Base-by-base conservation (phyloP, 1,140 invertebrate genomes). In the Danaus plexippus region DNA sequence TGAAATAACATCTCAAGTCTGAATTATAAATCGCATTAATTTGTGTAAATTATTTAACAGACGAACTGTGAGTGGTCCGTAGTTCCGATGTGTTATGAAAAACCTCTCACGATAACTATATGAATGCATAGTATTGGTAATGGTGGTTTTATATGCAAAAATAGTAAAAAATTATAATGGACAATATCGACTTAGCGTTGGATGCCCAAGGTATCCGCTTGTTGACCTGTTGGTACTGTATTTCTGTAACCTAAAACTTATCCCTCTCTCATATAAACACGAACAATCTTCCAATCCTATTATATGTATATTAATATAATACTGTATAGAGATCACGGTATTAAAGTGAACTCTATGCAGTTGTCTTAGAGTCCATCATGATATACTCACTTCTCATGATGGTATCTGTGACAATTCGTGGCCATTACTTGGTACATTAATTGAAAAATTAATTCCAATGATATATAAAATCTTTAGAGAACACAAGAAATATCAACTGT, bases 151-250 rank as follows among this genome's bases (percentile, higher is more conserved):
- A 80, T 84, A 84, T 86, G 78, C 79, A 84, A 72, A 74, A 77
- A 77, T 75, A 79, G 73, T 77, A 77, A 80, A 77, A 80, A 68
- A 69, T 73, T 70, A 76, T 75, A 75, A 75, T 75, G 73, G 72
- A 78, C 70, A 77, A 73, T 72, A 75, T 78, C 73, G 69, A 73
- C 83, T 85, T 84, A 85, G 76, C 81, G 79, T 86, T 80, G 82
- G 84, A 87, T 85, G 81, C 81, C 84, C 84, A 87, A 82, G 73
- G 75, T 79, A 77, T 81, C 73, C 77, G 80, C 66, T 67, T 80
- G 82, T 77, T 76, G 82, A 77, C 73, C 75, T 80, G 77, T 75
- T 75, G 80, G 76, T 68, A 74, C 71, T 78, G 65, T 65, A 69
- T 65, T 71, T 75, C 80, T 85, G 80, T 78, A 82, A 82, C 77